Percentiles rank a stretch among this genome's conserved stretches.
These are phyloP conservation scores for Galago senegalensis DNA, from an alignment of 2,797 vertebrate species.

Conservation along the genomic window DNA sequence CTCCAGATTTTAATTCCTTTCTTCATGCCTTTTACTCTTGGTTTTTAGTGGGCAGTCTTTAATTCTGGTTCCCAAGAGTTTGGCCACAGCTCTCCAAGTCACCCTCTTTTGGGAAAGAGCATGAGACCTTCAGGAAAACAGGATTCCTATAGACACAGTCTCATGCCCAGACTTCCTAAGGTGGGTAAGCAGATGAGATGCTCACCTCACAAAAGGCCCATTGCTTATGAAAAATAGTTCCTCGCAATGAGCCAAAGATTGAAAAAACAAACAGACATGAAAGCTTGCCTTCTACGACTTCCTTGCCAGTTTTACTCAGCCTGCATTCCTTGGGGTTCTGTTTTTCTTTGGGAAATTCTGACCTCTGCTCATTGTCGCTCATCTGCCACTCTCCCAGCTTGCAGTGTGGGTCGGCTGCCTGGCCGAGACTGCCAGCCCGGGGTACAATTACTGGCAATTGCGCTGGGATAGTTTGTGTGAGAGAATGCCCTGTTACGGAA, in stretches of 20 bases:
- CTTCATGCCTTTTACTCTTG: not conserved
- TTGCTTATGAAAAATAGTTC: not conserved
- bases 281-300: not conserved
- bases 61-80: not conserved
- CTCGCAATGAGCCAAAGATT: not conserved
- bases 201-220: not conserved
- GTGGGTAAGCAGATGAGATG: not conserved
- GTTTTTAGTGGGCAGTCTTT: not conserved
- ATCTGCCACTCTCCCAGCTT: not conserved
- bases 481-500: slow-evolving; percentile 40
- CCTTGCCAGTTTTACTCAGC: not conserved
- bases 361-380: not conserved
- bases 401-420: not conserved
- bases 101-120: not conserved
- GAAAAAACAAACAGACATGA: not conserved
- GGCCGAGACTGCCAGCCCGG: not conserved
- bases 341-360: not conserved
- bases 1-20: not conserved
- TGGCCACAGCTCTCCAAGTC: not conserved
- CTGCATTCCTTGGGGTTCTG: not conserved
- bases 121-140: not conserved
- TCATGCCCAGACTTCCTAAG: not conserved
- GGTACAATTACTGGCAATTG: not conserved
- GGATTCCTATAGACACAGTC: not conserved
- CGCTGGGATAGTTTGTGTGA: slow-evolving; percentile 31